These are phyloP conservation scores for Chrysolina americana DNA, from an alignment of 2,888 invertebrate genomes.

Conservation along the genomic window DNA sequence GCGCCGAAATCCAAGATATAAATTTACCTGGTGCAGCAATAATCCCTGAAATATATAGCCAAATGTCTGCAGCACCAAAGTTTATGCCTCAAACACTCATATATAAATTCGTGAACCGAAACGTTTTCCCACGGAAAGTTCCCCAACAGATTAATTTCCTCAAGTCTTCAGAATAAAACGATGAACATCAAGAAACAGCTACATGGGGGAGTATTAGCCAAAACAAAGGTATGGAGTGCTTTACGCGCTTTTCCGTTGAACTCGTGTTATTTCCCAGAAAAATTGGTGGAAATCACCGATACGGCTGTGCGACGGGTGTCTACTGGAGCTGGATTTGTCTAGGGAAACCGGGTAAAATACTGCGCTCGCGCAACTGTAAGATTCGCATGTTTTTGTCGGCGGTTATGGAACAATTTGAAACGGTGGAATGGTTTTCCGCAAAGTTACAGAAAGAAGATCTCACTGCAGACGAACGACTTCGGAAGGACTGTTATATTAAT, in stretches of 20 bases:
- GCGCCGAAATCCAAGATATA: constrained; percentile 13
- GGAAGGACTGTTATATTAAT: no score
- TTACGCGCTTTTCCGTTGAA: constrained; percentile 25
- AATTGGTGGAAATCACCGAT: constrained; percentile 53
- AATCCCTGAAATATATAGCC: constrained; percentile 44
- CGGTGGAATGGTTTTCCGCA: constrained; percentile 56
- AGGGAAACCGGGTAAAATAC: constrained; percentile 60
- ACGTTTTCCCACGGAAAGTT: constrained; percentile 30
- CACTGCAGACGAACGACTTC: not conserved
- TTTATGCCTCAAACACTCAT: constrained; percentile 36
- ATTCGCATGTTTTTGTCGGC: constrained; percentile 58
- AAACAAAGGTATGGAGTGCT: constrained; percentile 9
- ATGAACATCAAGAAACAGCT: constrained; percentile 11
- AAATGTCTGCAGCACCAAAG: constrained; percentile 41
- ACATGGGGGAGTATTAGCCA: not conserved
- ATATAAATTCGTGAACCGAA: constrained; percentile 36
- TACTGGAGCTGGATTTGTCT: constrained; percentile 63
- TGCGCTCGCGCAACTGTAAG: constrained; percentile 59
- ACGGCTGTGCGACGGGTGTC: constrained; percentile 57
- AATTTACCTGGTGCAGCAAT: constrained; percentile 47
- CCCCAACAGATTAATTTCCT: constrained; percentile 35
- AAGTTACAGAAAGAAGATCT: not conserved
- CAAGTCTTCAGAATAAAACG: constrained; percentile 23
- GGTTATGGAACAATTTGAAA: constrained; percentile 60
- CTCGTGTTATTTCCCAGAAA: constrained; percentile 46